Percentiles rank a stretch among this genome's conserved stretches.
Evolutionary conservation across 2,888 invertebrate genomes (phyloP).

Genomic region (Drosophila borealis): DNA sequence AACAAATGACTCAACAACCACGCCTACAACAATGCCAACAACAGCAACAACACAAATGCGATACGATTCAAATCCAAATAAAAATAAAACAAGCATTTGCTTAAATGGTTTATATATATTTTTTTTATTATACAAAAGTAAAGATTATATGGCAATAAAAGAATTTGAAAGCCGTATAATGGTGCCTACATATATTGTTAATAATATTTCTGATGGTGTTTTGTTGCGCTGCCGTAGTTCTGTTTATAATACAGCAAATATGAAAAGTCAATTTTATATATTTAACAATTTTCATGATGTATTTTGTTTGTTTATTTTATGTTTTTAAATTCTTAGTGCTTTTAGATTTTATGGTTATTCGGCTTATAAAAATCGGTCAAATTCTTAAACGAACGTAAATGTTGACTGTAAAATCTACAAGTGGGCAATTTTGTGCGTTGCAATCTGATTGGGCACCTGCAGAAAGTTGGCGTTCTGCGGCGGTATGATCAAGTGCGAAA

Average conservation of each 20-base stretch:
- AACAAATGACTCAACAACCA: too few species aligned
- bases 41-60: neutral
- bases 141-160: constrained; percentile 10
- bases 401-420: constrained; percentile 44
- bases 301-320: too few species aligned
- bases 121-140: constrained; percentile 6
- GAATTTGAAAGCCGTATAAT: neutral
- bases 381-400: neutral
- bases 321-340: too few species aligned
- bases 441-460: constrained; percentile 75
- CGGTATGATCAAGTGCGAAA: constrained; percentile 79
- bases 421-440: constrained; percentile 69
- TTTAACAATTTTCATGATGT: too few species aligned
- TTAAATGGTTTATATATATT: constrained; percentile 9
- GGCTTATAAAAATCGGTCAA: neutral
- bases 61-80: neutral
- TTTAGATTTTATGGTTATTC: too few species aligned
- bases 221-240: neutral
- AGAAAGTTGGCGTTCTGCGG: constrained; percentile 81
- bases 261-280: too few species aligned
- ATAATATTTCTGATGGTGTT: neutral
- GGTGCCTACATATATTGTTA: neutral
- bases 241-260: neutral
- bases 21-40: neutral
- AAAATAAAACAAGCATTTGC: neutral